These are phyloP conservation scores for Caenorhabditis panamensis DNA, from an alignment of 2,888 invertebrate genomes.

Conservation along the genomic window DNA sequence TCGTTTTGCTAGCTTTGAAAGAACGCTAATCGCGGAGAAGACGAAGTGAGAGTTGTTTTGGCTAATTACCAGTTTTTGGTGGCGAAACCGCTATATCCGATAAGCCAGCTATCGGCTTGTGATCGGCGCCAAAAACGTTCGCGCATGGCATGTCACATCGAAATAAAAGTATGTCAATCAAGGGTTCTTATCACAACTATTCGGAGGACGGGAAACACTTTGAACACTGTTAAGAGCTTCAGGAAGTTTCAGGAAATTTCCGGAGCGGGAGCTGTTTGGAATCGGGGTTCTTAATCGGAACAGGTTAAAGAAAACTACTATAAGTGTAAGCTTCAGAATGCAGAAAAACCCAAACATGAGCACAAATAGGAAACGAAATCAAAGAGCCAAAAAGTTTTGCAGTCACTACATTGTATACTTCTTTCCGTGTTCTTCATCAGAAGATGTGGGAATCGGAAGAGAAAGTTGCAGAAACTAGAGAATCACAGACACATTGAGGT, in stretches of 20 bases:
- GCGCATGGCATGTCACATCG: slow-evolving; percentile 52
- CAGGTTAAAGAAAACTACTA: no score
- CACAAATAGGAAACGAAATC: no score
- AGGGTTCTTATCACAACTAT: background rate
- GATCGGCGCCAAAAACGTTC: slow-evolving; percentile 52
- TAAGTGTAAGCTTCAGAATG: no score
- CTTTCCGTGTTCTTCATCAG: background rate
- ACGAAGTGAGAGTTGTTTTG: slow-evolving; percentile 58
- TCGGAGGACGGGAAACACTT: background rate
- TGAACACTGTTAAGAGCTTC: no score
- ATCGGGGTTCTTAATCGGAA: no score
- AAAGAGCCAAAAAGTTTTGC: background rate
- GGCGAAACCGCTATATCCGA: slow-evolving; percentile 55
- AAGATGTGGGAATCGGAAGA: background rate
- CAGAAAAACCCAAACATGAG: no score
- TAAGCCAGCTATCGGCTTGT: slow-evolving; percentile 45
- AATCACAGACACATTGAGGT: slow-evolving; percentile 1
- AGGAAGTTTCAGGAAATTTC: no score
- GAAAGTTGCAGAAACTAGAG: slow-evolving; percentile 9
- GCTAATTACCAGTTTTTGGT: slow-evolving; percentile 57
- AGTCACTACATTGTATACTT: no score
- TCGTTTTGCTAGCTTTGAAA: background rate
- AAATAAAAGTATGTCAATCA: slow-evolving; percentile 3
- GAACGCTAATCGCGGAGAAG: slow-evolving; percentile 30
- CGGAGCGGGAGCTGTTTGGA: no score